These are phyloP conservation scores for Sebastes dallii DNA, from an alignment of 2,797 vertebrate genomes.

Conservation along the genomic window DNA sequence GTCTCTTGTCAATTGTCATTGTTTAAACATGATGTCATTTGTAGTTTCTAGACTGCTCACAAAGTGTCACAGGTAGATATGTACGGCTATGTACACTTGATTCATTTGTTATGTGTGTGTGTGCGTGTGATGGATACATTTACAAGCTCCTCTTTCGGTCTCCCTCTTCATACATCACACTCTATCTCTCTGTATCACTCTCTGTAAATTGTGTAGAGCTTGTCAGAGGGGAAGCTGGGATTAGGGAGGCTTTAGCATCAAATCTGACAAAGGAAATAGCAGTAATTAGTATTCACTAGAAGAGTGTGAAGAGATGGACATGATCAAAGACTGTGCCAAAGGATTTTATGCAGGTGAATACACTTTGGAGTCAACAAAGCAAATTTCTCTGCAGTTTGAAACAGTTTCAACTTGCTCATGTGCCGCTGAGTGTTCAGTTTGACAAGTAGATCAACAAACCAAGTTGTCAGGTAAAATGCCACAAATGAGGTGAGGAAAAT, in stretches of 20 bases:
- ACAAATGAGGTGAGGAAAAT: background rate
- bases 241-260: conserved; percentile 59
- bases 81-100: background rate
- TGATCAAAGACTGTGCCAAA: conserved; percentile 36
- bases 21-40: background rate
- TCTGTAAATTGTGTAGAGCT: conserved; percentile 45
- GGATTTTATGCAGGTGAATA: conserved; percentile 9
- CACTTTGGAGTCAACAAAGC: conserved; percentile 26
- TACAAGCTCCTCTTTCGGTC: conserved; percentile 5
- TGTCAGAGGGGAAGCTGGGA: conserved; percentile 50
- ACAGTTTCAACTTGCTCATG: conserved; percentile 1
- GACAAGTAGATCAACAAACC: background rate
- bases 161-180: conserved; percentile 10
- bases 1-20: background rate
- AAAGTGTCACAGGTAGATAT: background rate
- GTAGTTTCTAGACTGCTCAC: background rate
- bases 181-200: conserved; percentile 15
- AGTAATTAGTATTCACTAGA: conserved; percentile 57
- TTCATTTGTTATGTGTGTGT: background rate
- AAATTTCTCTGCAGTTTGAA: conserved; percentile 10
- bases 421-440: background rate
- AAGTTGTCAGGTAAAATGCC: background rate
- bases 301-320: conserved; percentile 41
- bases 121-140: conserved; percentile 1
- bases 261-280: conserved; percentile 62